A percentile compares a stretch with the other conserved stretches of the same genome.
Evolutionary conservation across 2,113 vertebrate genomes (phyloP).

Genomic region (Actinemys pallida): DNA sequence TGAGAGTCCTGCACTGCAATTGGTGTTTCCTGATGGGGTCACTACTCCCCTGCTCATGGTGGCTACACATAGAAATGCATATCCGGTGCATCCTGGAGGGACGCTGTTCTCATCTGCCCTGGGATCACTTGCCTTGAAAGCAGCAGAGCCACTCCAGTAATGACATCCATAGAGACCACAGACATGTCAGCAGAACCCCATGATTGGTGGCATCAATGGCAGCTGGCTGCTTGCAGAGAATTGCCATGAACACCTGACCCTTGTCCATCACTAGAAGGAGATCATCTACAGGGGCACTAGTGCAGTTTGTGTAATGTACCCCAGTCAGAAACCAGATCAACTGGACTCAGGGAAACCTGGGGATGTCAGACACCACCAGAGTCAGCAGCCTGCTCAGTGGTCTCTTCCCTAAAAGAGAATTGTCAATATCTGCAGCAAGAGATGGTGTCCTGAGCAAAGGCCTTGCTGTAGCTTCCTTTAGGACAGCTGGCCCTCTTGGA

Average conservation of each 20-base stretch:
- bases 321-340: neutral
- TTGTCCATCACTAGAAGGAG: neutral
- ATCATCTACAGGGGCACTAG: too few species aligned
- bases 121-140: neutral
- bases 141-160: neutral
- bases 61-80: too few species aligned
- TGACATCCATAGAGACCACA: fast-evolving
- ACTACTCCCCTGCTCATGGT: too few species aligned
- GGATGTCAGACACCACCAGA: neutral
- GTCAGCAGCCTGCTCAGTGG: neutral
- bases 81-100: too few species aligned
- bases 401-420: neutral
- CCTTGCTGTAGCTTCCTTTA: conserved; percentile 21
- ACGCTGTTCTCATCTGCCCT: neutral
- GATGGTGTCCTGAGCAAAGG: conserved; percentile 10
- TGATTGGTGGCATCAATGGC: neutral
- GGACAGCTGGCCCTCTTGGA: neutral
- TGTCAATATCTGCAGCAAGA: neutral
- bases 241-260: too few species aligned
- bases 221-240: neutral
- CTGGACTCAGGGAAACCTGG: neutral
- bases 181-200: neutral
- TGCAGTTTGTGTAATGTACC: neutral
- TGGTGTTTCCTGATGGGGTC: too few species aligned
- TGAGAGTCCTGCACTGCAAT: too few species aligned